Evolutionary conservation across 1,140 invertebrate species (phyloP), one percentile per base, ranked within the genome.

Genomic region (Meloidogyne floridensis): DNA sequence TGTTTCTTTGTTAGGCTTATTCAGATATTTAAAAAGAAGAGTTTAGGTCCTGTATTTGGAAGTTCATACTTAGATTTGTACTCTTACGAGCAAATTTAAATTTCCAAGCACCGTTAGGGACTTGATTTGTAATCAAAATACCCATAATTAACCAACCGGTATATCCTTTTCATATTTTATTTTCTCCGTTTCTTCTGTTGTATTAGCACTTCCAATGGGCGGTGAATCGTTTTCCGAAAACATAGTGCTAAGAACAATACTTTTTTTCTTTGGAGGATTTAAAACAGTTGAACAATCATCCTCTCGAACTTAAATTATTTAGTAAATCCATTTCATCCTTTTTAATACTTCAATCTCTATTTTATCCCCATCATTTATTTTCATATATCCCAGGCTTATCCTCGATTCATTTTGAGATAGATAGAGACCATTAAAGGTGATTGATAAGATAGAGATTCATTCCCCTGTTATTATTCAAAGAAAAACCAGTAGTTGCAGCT

Each of bases 171-270:
- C 59, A 65, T 65, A 65, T 65, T 65, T 65, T n/a, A 65, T 11
- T 65, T 18, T 65, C n/a, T 65, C 59, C 6, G 3, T 65, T 65
- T 65, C 15, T 18, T 65, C 59, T 4, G 15, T 65, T n/a, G 5
- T 18, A 5, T 4, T 65, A 65, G 15, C 11, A 59, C 56, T 32
- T 10, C 47, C 77, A 18, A 43, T 78, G 8, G 59, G 75, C 15
- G 75, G 18, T 18, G 65, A 71, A 15, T 65, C 77, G 15, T 11
- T 65, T 5, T 72, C 53, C n/a, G 54, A 65, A 10, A 79, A 42
- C 9, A 79, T 11, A 2, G 77, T 79, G 20, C 77, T 79, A 1
- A 79, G 65, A 9, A 79, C 77, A 8, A 79, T 79, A 18, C 77
- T 79, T 79, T 72, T 65, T 18, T 79, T 79, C n/a, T 42, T 77